A percentile compares a stretch with the other conserved stretches of the same genome.
Conservation (phyloP, 2,888 invertebrate species). For the Ichneumoninae sp. region DNA sequence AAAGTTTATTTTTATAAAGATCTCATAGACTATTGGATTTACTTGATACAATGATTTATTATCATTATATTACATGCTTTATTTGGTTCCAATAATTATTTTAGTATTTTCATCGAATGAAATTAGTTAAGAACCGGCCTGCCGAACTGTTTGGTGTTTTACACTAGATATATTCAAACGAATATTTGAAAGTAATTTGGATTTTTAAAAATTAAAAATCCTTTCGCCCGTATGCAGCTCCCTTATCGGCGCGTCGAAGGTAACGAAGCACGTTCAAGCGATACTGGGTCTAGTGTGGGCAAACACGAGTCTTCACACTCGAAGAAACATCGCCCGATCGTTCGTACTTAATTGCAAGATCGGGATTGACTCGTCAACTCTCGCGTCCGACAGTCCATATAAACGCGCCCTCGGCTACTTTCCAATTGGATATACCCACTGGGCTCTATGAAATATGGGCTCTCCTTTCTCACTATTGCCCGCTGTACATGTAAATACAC, state of each 20-base stretch:
- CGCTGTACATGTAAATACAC: constrained; percentile 30
- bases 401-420: constrained; percentile 57
- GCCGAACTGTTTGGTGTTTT: too few relatives aligned
- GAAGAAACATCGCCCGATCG: constrained; percentile 53
- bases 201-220: not conserved
- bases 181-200: not conserved
- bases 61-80: too few relatives aligned
- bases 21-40: too few relatives aligned
- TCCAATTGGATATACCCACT: constrained; percentile 62
- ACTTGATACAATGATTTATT: too few relatives aligned
- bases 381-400: constrained; percentile 33
- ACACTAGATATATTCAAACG: not conserved
- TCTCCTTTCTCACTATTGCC: constrained; percentile 51
- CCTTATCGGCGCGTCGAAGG: constrained; percentile 24
- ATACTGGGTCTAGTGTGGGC: constrained; percentile 7
- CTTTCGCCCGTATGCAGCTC: not conserved
- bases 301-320: constrained; percentile 34
- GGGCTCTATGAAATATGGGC: constrained; percentile 51
- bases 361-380: constrained; percentile 66
- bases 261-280: constrained; percentile 6
- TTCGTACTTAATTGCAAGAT: constrained; percentile 59
- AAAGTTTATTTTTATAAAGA: too few relatives aligned
- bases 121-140: not conserved
- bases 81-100: too few relatives aligned
- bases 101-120: not conserved